Percentiles rank a stretch among this genome's conserved stretches.
phyloP scores from a whole-genome alignment of 2,113 vertebrate genomes.

The Equus quagga region DNA sequence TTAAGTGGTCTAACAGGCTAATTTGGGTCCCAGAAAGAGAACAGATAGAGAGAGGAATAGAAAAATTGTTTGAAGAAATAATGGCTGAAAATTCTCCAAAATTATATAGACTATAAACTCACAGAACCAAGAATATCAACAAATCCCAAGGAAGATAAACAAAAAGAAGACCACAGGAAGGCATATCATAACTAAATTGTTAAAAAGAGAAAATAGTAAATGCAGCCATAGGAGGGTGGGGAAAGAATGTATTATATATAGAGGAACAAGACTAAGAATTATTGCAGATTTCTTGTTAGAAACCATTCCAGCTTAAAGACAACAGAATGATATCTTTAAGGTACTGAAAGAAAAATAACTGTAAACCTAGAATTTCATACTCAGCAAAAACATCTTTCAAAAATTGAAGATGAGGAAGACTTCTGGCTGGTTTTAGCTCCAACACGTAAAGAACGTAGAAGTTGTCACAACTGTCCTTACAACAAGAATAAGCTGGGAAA shows the following conservation, averaged over 20 bases:
- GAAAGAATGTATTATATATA: neutral
- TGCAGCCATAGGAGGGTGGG: neutral
- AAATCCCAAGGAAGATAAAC: constrained; percentile 4
- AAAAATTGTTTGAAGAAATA: constrained; percentile 55
- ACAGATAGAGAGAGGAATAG: neutral
- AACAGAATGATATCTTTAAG: constrained; percentile 20
- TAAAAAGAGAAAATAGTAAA: constrained; percentile 21
- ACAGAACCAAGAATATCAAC: constrained; percentile 50
- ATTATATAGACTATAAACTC: neutral
- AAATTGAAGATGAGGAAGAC: constrained; percentile 2
- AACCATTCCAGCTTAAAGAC: constrained; percentile 29
- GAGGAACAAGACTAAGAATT: constrained; percentile 12
- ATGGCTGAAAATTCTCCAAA: neutral
- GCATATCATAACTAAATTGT: constrained; percentile 28
- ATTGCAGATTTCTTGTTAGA: constrained; percentile 15
- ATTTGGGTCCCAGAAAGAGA: neutral
- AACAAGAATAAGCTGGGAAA: constrained; percentile 33
- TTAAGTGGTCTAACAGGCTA: neutral
- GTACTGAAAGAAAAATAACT: neutral
- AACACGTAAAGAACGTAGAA: constrained; percentile 41
- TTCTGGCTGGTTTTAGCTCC: constrained; percentile 35
- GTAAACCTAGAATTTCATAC: constrained; percentile 30
- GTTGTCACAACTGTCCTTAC: neutral
- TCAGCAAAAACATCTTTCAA: constrained; percentile 38
- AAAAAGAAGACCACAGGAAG: constrained; percentile 4